These are phyloP conservation scores for Scaptodrosophila lebanonensis DNA, from an alignment of 1,140 invertebrate species.

Conservation along the genomic window DNA sequence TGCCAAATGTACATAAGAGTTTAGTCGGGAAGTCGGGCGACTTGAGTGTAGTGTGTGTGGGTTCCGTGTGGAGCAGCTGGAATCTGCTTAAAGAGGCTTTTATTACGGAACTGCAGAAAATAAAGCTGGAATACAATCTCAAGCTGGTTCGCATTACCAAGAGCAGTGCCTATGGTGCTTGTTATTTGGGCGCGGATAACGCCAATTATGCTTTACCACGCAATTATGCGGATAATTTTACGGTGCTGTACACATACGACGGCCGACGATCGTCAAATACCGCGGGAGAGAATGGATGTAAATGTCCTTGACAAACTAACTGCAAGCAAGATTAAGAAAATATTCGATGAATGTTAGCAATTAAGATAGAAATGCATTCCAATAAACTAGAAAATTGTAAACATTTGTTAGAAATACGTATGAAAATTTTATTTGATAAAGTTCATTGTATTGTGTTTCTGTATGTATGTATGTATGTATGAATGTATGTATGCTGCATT, in stretches of 20 bases:
- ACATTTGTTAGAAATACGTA: slow-evolving; percentile 73
- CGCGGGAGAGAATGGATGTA: background rate
- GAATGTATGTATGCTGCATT: slow-evolving; percentile 16
- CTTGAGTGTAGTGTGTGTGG: slow-evolving; percentile 92
- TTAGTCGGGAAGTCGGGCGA: slow-evolving; percentile 81
- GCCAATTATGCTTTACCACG: slow-evolving; percentile 77
- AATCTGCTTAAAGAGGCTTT: slow-evolving; percentile 86
- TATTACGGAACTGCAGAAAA: slow-evolving; percentile 79
- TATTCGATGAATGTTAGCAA: slow-evolving; percentile 21
- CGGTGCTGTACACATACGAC: slow-evolving; percentile 76
- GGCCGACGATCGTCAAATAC: slow-evolving; percentile 24
- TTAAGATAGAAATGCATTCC: background rate
- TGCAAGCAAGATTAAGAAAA: slow-evolving; percentile 1
- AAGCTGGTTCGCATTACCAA: slow-evolving; percentile 82
- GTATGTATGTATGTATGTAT: slow-evolving; percentile 30
- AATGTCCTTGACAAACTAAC: slow-evolving; percentile 8
- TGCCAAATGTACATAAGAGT: slow-evolving; percentile 82
- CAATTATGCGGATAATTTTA: slow-evolving; percentile 79
- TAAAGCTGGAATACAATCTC: slow-evolving; percentile 79
- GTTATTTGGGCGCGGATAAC: slow-evolving; percentile 84
- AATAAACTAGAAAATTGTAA: slow-evolving; percentile 6
- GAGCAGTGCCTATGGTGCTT: slow-evolving; percentile 85
- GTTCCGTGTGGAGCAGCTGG: slow-evolving; percentile 98
- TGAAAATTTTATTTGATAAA: slow-evolving; percentile 76
- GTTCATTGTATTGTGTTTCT: slow-evolving; percentile 65